Evolutionary conservation across 2,797 vertebrate genomes (phyloP).

Genomic region (Fringilla coelebs): DNA sequence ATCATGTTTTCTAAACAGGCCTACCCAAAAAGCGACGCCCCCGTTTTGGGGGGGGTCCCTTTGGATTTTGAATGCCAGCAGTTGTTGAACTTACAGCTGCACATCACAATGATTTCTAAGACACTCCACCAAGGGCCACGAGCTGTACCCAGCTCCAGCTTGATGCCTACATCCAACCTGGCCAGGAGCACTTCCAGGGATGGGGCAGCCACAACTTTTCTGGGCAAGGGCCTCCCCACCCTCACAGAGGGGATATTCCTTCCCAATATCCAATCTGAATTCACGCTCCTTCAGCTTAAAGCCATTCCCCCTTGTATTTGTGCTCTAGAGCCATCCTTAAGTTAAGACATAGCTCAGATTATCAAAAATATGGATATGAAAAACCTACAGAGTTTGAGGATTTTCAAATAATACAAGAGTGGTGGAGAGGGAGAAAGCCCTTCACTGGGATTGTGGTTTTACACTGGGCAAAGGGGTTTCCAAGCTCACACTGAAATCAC

Average conservation of each 20-base stretch:
- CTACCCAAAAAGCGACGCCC: background rate
- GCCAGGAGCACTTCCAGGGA: background rate
- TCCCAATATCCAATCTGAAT: background rate
- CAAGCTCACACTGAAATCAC: background rate
- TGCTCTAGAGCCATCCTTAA: background rate
- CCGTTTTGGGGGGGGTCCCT: fast-evolving
- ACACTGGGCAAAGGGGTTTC: background rate
- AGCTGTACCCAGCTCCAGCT: background rate
- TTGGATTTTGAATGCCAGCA: background rate
- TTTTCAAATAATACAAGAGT: background rate
- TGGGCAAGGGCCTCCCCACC: background rate
- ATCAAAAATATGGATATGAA: background rate
- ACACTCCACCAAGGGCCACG: background rate
- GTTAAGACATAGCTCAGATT: fast-evolving
- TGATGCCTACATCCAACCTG: background rate
- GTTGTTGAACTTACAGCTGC: background rate
- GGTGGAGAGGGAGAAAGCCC: background rate
- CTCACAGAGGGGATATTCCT: background rate
- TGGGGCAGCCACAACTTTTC: background rate
- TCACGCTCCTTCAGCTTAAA: background rate
- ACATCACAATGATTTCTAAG: background rate
- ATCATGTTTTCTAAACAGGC: background rate
- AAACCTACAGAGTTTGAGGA: fast-evolving
- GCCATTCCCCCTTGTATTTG: background rate
- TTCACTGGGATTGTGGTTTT: fast-evolving